These are phyloP conservation scores for Erpobdella octoculata DNA, from an alignment of 2,888 invertebrate genomes.

Conservation along the genomic window DNA sequence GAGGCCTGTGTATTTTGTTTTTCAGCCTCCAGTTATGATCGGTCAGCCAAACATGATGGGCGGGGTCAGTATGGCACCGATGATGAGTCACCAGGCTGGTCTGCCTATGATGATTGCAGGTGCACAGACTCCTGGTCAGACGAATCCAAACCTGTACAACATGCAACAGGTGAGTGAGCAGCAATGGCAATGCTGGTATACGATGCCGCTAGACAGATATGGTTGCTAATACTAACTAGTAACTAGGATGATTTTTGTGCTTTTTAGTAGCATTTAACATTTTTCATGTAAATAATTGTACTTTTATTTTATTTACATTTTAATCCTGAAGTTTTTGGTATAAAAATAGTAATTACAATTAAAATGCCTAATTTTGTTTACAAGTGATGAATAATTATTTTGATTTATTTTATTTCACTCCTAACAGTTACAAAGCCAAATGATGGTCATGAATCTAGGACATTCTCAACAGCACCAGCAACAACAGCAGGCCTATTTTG, in stretches of 20 bases:
- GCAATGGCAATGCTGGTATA: neutral
- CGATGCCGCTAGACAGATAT: neutral
- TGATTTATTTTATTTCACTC: neutral
- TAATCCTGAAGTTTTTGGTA: neutral
- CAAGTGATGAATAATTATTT: neutral
- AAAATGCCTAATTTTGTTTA: too few relatives aligned
- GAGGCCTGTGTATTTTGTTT: neutral
- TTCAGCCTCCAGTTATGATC: conserved; percentile 8
- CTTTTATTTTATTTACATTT: neutral
- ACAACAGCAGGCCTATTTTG: neutral
- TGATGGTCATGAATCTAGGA: conserved; percentile 15
- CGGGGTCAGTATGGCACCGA: conserved; percentile 5
- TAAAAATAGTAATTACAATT: too few relatives aligned
- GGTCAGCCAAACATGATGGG: conserved; percentile 19
- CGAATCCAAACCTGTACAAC: conserved; percentile 22
- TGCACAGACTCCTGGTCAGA: neutral
- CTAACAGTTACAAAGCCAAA: conserved; percentile 23
- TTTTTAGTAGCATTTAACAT: too few relatives aligned
- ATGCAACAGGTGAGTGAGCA: conserved; percentile 18
- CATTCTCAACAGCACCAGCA: neutral
- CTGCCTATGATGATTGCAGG: neutral
- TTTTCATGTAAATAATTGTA: neutral
- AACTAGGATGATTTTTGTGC: too few relatives aligned
- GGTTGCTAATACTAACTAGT: too few relatives aligned
- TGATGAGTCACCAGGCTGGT: neutral